A percentile compares a stretch with the other conserved stretches of the same genome.
These are phyloP conservation scores for Mycteria americana DNA, from an alignment of 2,797 vertebrate species.

Conservation along the genomic window DNA sequence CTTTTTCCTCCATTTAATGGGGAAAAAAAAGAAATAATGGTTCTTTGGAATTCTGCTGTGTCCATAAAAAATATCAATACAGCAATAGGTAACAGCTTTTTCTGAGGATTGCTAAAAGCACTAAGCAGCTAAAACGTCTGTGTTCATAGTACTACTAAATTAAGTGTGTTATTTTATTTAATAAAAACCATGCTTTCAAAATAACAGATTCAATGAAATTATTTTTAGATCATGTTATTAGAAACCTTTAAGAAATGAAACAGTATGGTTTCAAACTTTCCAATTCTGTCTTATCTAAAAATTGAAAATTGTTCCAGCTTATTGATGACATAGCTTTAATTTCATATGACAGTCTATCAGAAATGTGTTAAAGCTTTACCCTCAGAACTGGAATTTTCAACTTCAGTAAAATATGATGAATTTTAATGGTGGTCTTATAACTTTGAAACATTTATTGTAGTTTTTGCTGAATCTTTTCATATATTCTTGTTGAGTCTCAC, in stretches of 20 bases:
- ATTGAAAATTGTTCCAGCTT: neutral
- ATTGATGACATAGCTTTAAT: neutral
- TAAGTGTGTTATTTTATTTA: neutral
- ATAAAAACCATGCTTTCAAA: neutral
- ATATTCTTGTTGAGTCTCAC: conserved; percentile 3
- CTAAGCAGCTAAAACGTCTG: neutral
- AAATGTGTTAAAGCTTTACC: neutral
- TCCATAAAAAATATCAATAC: neutral
- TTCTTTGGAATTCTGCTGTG: neutral
- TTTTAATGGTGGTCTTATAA: conserved; percentile 10
- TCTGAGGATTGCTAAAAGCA: neutral
- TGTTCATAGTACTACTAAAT: neutral
- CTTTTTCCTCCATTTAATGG: neutral
- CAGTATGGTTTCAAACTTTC: neutral
- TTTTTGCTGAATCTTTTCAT: neutral
- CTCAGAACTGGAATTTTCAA: neutral
- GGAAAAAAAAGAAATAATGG: neutral
- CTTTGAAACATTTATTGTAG: neutral
- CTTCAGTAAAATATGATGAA: neutral
- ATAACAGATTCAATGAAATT: neutral
- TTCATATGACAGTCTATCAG: neutral
- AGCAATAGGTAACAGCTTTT: neutral
- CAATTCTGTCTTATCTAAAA: neutral
- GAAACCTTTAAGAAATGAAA: neutral
- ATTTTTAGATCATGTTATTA: neutral